A percentile compares a stretch with the other conserved stretches of the same genome.
Conservation (phyloP, 1,140 invertebrate species). For the Aphidius gifuensis region DNA sequence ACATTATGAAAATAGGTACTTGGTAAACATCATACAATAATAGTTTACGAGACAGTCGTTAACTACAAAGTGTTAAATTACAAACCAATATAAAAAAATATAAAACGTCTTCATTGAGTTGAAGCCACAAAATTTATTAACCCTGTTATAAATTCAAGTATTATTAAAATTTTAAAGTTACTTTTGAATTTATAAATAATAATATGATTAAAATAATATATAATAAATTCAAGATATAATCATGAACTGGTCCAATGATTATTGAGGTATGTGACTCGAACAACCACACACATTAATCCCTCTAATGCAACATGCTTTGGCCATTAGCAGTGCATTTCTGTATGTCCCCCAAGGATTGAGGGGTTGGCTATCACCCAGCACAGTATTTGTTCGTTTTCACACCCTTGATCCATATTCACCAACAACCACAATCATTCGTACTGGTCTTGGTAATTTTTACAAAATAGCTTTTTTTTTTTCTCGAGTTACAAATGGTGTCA, state of each 20-base stretch:
- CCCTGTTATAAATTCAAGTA: too few relatives aligned
- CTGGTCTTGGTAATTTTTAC: constrained; percentile 39
- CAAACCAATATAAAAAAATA: background rate
- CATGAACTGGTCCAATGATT: constrained; percentile 12
- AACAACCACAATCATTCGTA: background rate
- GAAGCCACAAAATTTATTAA: too few relatives aligned
- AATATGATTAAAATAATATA: background rate
- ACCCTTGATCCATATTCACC: background rate
- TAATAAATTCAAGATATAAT: constrained; percentile 17
- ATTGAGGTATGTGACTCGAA: constrained; percentile 24
- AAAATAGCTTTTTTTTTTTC: constrained; percentile 30
- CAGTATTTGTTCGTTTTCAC: constrained; percentile 1
- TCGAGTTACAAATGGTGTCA: constrained; percentile 11
- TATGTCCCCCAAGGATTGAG: background rate
- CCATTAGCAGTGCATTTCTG: constrained; percentile 48
- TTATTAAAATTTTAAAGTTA: too few relatives aligned
- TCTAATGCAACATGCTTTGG: constrained; percentile 46
- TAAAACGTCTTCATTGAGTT: too few relatives aligned
- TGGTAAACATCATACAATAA: too few relatives aligned
- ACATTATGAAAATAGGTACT: too few relatives aligned
- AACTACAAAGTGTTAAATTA: constrained; percentile 3
- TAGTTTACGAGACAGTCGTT: background rate
- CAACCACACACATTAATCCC: constrained; percentile 38
- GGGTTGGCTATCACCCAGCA: constrained; percentile 8
- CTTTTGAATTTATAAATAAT: background rate